Evolutionary conservation across 2,113 vertebrate species (phyloP).

Genomic region (Rattus rattus): DNA sequence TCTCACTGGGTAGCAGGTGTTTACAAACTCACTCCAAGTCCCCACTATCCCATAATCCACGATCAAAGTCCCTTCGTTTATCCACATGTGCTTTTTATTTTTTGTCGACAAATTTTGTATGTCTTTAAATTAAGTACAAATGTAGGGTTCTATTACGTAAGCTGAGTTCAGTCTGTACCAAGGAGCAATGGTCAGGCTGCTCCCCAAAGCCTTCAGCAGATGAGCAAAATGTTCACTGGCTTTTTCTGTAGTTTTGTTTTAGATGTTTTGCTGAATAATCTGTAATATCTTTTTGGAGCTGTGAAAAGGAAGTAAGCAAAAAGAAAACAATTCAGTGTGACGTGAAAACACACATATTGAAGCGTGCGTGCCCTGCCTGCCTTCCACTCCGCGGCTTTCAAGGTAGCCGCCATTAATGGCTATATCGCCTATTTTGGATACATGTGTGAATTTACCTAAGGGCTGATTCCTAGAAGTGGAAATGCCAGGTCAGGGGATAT

Average conservation of each 20-base stretch:
- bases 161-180: not conserved
- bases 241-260: slow-evolving; percentile 80
- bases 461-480: not conserved
- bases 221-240: slow-evolving; percentile 77
- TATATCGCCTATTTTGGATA: not conserved
- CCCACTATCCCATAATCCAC: not conserved
- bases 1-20: not conserved
- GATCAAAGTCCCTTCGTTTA: not conserved
- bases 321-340: too few relatives aligned
- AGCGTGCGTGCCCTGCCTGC: not conserved
- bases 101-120: not conserved
- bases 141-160: not conserved
- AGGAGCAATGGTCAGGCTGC: not conserved
- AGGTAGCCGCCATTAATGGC: not conserved
- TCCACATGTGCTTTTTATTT: not conserved
- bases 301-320: not conserved
- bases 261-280: slow-evolving; percentile 62
- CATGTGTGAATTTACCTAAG: not conserved
- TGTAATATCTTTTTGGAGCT: slow-evolving; percentile 77
- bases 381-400: not conserved
- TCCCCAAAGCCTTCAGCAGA: not conserved
- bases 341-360: not conserved
- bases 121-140: not conserved
- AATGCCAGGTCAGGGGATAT: not conserved
- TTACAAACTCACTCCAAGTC: not conserved